Conservation (phyloP, 2,888 invertebrate species). For the Smittia sp. region DNA sequence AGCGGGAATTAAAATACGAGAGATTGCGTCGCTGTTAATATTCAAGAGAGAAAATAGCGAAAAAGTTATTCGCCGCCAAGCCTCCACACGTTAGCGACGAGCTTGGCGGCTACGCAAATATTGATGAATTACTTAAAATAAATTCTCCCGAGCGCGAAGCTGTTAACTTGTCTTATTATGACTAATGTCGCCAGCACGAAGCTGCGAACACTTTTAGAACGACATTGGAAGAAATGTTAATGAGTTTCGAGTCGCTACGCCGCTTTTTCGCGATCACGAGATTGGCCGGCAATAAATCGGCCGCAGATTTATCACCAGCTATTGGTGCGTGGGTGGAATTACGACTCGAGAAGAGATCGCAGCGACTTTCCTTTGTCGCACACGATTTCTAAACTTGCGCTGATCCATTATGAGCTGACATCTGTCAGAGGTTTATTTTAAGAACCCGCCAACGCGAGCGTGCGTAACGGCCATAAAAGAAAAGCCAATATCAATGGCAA, state of each 20-base stretch:
- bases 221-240: not conserved
- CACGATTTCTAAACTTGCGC: not conserved
- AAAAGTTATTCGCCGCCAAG: not conserved
- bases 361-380: not conserved
- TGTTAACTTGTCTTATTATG: not conserved
- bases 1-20: too few relatives aligned
- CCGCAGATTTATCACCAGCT: not conserved
- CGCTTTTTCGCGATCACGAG: conserved; percentile 17
- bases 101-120: not conserved
- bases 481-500: too few relatives aligned
- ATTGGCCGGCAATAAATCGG: not conserved
- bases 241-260: too few relatives aligned
- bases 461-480: not conserved
- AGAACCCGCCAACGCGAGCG: not conserved
- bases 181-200: not conserved
- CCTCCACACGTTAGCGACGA: not conserved
- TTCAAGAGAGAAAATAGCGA: not conserved
- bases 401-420: not conserved
- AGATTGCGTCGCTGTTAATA: not conserved
- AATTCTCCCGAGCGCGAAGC: not conserved
- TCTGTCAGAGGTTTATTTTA: not conserved
- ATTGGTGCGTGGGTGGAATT: not conserved
- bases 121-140: not conserved
- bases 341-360: too few relatives aligned
- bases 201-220: not conserved